A percentile compares a stretch with the other conserved stretches of the same genome.
phyloP scores from a whole-genome alignment of 2,113 vertebrate genomes.

The Tetrao urogallus region DNA sequence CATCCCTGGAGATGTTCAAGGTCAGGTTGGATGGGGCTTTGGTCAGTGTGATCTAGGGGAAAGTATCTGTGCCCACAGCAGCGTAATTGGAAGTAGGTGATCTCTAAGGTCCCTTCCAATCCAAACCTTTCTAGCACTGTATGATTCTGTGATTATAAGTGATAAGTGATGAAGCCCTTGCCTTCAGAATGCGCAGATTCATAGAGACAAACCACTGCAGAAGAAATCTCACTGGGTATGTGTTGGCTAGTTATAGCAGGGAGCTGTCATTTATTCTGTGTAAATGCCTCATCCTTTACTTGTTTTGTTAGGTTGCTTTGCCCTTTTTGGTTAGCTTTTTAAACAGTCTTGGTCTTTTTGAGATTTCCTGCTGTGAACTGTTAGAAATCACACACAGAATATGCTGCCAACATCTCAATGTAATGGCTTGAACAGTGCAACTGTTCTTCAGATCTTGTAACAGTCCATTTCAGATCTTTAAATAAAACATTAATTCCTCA shows the following conservation, averaged over 20 bases:
- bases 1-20: not conserved
- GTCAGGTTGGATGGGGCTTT: not conserved
- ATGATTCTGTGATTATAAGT: not conserved
- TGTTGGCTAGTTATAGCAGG: not conserved
- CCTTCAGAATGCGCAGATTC: not conserved
- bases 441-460: not conserved
- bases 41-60: not conserved
- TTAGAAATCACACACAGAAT: not conserved
- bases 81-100: not conserved
- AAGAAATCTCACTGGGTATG: not conserved
- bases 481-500: not conserved
- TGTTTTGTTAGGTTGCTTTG: not conserved
- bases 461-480: not conserved
- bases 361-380: conserved; percentile 12
- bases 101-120: not conserved
- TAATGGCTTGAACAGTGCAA: not conserved
- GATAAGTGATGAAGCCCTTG: not conserved
- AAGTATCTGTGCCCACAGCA: not conserved
- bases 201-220: not conserved
- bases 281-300: not conserved
- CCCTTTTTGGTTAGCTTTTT: not conserved
- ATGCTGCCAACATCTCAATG: not conserved
- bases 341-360: not conserved
- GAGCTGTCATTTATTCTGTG: not conserved
- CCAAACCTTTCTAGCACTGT: not conserved